Percentiles rank a stretch among this genome's conserved stretches.
These are phyloP conservation scores for Drosophila nr. medialis DNA, from an alignment of 2,888 invertebrate species.

Conservation along the genomic window DNA sequence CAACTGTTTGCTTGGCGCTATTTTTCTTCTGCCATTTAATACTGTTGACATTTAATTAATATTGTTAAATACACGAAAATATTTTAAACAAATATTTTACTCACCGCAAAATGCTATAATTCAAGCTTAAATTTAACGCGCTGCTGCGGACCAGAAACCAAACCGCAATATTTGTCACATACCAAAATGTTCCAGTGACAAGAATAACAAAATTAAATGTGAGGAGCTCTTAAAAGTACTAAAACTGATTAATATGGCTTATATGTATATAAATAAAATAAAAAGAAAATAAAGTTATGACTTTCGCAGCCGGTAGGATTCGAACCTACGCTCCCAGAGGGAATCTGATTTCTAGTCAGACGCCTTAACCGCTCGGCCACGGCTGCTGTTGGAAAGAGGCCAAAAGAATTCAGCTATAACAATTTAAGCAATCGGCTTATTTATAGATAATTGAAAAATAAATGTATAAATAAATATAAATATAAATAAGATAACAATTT, in stretches of 20 bases:
- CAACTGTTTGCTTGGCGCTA: constrained; percentile 22
- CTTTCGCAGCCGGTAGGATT: constrained; percentile 92
- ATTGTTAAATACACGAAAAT: constrained; percentile 44
- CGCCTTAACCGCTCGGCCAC: constrained; percentile 74
- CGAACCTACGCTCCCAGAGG: constrained; percentile 95
- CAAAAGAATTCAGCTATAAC: not conserved
- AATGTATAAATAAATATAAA: constrained; percentile 3
- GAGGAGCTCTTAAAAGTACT: constrained; percentile 5
- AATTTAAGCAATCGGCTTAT: not conserved
- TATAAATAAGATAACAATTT: constrained; percentile 14
- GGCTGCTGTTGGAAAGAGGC: constrained; percentile 30
- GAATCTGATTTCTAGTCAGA: constrained; percentile 86
- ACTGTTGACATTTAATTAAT: constrained; percentile 74
- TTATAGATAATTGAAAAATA: constrained; percentile 7
- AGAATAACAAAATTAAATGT: not conserved
- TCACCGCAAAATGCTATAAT: constrained; percentile 47
- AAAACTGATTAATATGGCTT: not conserved
- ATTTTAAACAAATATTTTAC: constrained; percentile 64
- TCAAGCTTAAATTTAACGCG: constrained; percentile 58
- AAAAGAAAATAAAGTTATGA: not conserved
- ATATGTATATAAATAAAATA: not conserved
- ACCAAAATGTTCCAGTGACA: constrained; percentile 22
- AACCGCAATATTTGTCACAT: constrained; percentile 69
- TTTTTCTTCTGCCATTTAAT: constrained; percentile 48
- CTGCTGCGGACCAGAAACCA: constrained; percentile 17